Evolutionary conservation across 2,113 vertebrate species (phyloP), one percentile per base, ranked within the genome.

Genomic region (Albula goreensis): DNA sequence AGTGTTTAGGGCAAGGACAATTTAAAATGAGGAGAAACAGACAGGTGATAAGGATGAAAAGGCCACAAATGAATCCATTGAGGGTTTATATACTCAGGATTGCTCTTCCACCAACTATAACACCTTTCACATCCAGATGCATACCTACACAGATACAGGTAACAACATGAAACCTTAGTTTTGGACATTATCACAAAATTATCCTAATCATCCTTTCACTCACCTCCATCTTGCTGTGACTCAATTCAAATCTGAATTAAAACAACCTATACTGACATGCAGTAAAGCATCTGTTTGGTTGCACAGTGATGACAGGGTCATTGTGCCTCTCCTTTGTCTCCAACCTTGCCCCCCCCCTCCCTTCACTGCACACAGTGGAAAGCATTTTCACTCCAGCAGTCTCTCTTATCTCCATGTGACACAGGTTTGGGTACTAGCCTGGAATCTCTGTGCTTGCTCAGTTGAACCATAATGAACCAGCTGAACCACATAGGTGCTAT

Each of bases 361-460:
- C 9, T 22, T 15, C 17, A 17, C 9, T 63, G 31, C 63, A 17
- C 56, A 56, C 81, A 60, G 15, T 8, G 31, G 81, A 56, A 49
- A 60, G n/a, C 52, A 3, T 57, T 15, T 31, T 41, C n/a, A 7
- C 50, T 82, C 81, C 51, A 50, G 60, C 25, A 83, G 81, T 15
- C 48, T 49, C 53, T 41, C 41, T 83, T 70, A 83, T 66, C 82
- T 83, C 81, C 41, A 25, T 70, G 48, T n/a, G 41, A 11, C 82
- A 83, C 41, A 50, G 78, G 78, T 70, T 50, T 63, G 22, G 25
- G 51, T 25, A 70, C 5, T 83, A 9, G 57, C 60, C n/a, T 49
- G 52, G 82, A 25, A 19, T 83, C 31, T 17, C 56, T 10, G 41
- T 25, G 17, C 82, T 74, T 25, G 63, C 60, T 83, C 82, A 50